Base-by-base conservation (phyloP, 2,797 vertebrate species). In the Aulostomus chinensis region DNA sequence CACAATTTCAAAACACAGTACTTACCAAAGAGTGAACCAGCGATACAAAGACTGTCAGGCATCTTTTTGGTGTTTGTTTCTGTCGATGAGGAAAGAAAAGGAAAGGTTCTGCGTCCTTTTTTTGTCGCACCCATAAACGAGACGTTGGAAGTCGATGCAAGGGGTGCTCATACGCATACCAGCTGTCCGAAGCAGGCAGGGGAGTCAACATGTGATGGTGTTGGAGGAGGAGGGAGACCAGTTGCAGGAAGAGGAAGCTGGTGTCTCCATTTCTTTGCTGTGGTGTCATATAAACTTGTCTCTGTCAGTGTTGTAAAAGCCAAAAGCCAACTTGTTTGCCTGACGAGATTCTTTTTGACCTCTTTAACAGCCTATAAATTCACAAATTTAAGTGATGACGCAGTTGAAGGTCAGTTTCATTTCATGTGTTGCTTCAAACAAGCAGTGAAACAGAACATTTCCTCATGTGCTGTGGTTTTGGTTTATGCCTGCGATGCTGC, bases 1-100 rank as follows among this genome's bases (percentile, higher is more conserved):
- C 26, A 31, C 7, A 17, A 14, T 2, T 24, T 31, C 7, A 68
- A 55, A 12, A 52, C n/a, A 34, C 2, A 20, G 0, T 11, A 87
- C 90, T 89, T 58, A 92, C 91, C 90, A 31, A 89, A 81, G 15
- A 83, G 18, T 0, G 82, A 80, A 47, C 76, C 60, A 15, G 68
- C 46, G 8, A 87, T 43, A 45, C 83, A 86, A 7, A 88, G 31
- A 15, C 57, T 26, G 11, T 76, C 69, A 11, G 75, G 60, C 90
- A 89, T 88, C 50, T 57, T 81, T 58, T 58, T 12, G 21, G 14
- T 17, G 36, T 21, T 56, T 2, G 6, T 12, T 60, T 37, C 36
- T n/a, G 40, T 25, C 7, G 2, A 0, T 37, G 15, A 9, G n/a
- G 7, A n/a, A 12, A 20, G 18, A 2, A 13, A 8, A 20, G n/a